These are phyloP conservation scores for Hyppa rectilinea DNA, from an alignment of 2,888 invertebrate species.

Conservation along the genomic window DNA sequence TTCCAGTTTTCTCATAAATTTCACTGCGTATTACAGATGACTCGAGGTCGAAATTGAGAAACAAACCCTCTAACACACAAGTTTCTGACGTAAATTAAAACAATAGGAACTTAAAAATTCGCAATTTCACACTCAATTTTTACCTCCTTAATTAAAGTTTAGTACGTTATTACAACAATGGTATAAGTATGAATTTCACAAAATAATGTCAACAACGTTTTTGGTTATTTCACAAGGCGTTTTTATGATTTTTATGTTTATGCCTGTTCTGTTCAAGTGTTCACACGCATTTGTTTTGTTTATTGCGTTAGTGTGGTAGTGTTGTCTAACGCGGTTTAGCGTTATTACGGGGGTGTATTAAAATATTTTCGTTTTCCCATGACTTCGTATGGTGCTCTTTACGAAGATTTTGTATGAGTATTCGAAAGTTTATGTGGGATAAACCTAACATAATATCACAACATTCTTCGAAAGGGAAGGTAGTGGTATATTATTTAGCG, in stretches of 20 bases:
- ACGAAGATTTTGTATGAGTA: background rate
- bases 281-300: slow-evolving; percentile 43
- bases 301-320: slow-evolving; percentile 38
- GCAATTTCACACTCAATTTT: slow-evolving; percentile 50
- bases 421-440: background rate
- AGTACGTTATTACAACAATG: slow-evolving; percentile 52
- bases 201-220: slow-evolving; percentile 62
- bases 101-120: slow-evolving; percentile 57
- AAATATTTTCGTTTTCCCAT: background rate
- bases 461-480: no score
- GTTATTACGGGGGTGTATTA: background rate
- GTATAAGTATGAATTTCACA: slow-evolving; percentile 54
- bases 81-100: slow-evolving; percentile 48
- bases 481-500: no score
- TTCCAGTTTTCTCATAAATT: slow-evolving; percentile 46
- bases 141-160: slow-evolving; percentile 60
- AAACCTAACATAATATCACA: no score
- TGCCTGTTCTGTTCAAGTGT: slow-evolving; percentile 25
- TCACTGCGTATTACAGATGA: slow-evolving; percentile 25
- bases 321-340: slow-evolving; percentile 9
- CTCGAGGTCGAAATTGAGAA: slow-evolving; percentile 50
- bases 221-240: slow-evolving; percentile 49
- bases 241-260: slow-evolving; percentile 41
- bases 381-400: background rate
- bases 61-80: slow-evolving; percentile 21